Base-by-base conservation (phyloP, 2,113 vertebrate species). In the Odobenus rosmarus region DNA sequence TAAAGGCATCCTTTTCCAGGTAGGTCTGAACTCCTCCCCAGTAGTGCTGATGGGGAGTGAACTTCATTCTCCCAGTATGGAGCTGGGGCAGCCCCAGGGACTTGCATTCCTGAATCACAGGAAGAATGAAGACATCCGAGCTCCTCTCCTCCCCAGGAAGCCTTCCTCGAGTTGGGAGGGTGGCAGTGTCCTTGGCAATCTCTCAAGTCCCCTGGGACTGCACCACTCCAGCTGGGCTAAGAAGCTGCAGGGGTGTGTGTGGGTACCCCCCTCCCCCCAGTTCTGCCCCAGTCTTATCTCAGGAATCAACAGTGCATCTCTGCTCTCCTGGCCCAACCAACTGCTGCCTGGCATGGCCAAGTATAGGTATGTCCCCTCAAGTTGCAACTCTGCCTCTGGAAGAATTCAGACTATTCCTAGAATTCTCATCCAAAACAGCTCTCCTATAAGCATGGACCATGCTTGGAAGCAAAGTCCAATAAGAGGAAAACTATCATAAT, bases 271-370 rank as follows among this genome's bases (percentile, higher is more conserved):
- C 23, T 23, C 6, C 23, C 6, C 23, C 36, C 8, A 39, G 57
- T 67, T 90, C 74, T 80, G 31, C 85, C 39, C 28, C 31, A 13
- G 11, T 42, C 15, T 80, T 0, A 80, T 39, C 62, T 80, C 61
- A 0, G 18, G 2, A 1, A 31, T 15, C 3, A 53, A 31, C 5
- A 49, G 14, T 15, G 6, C 7, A 15, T 11, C 16, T 0, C 7
- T 33, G 59, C 36, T 23, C 16, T 23, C 36, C 36, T 21, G 7
- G 72, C 14, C 64, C 19, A 49, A 6, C 46, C 18, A 36, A 24
- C 23, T 15, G 28, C 80, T 31, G 79, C 26, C 9, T 0, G 1
- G 39, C 9, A 19, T 9, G 59, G 57, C 11, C 0, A 3, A 55
- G 31, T 16, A 19, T 3, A n/a, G 42, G 28, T 26, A 24, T 10